Base-by-base conservation (phyloP, 1,140 invertebrate species). In the Temnothorax curvispinosus region DNA sequence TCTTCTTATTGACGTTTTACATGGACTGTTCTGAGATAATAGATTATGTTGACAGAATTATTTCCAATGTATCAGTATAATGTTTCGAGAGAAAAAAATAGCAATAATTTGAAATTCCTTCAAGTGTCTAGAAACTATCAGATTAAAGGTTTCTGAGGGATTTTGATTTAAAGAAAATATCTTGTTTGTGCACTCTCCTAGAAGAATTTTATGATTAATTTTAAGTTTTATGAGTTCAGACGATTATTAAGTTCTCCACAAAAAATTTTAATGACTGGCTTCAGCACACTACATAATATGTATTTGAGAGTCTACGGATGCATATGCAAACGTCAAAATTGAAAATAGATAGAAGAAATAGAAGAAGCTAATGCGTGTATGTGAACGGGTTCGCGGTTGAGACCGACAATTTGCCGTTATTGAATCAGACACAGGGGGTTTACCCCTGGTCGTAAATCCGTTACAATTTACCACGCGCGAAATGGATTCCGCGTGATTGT, bases 101-200 rank as follows among this genome's bases (percentile, higher is more conserved):
- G 15, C 58, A 47, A 65, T 80, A 65, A 32, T 80, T 78, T 80
- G 52, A 80, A 80, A 80, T 80, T 32, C 64, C 56, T 85, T 78
- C 58, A 64, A 85, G 60, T 85, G 86, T 80, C 75, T 78, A 80
- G 44, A 89, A 89, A 80, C 86, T 85, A 75, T 89, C 74, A 78
- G 65, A 87, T 78, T 89, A 81, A 81, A 85, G 58, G 67, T 67
- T 88, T 60, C 60, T 15, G 58, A 74, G 18, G 56, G 50, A 84
- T 88, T 85, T 88, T 58, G 85, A 75, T 88, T 11, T 58, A 35
- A 80, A 44, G 74, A 56, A 89, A 89, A 85, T 87, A 72, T 58
- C 67, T 89, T 76, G 86, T 89, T 85, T 85, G 54, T 74, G 80
- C 74, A 84, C 80, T 64, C 35, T 56, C 13, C 38, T 3, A 84